A percentile compares a stretch with the other conserved stretches of the same genome.
Evolutionary conservation across 2,113 vertebrate genomes (phyloP).

Genomic region (Phoxinus phoxinus): DNA sequence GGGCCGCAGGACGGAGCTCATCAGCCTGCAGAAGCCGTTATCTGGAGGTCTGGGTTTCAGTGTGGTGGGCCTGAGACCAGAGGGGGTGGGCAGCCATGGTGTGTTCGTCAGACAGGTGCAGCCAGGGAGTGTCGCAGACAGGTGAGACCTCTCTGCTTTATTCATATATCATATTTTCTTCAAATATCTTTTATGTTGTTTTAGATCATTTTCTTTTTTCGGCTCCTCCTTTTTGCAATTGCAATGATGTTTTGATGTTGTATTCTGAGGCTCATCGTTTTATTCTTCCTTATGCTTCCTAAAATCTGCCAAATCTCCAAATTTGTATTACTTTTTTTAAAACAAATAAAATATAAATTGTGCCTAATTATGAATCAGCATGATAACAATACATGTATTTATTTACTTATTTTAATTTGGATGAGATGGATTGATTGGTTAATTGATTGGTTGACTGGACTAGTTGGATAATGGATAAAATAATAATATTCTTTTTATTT

Average conservation of each 20-base stretch:
- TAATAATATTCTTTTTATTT: no score
- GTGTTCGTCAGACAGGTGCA: constrained; percentile 93
- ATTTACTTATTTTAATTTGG: no score
- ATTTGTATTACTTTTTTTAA: no score
- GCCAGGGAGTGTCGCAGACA: constrained; percentile 88
- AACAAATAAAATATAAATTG: not conserved
- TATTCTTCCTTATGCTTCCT: no score
- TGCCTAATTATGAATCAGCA: not conserved
- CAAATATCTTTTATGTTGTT: not conserved
- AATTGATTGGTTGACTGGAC: no score
- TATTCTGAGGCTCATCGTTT: no score
- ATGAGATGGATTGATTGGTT: no score
- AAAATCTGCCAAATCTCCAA: no score
- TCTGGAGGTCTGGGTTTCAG: constrained; percentile 93
- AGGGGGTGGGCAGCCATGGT: constrained; percentile 76
- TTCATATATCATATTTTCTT: not conserved
- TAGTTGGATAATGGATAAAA: no score
- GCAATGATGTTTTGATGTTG: no score
- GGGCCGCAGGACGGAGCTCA: constrained; percentile 85
- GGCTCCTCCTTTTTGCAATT: no score
- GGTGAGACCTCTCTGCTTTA: constrained; percentile 71
- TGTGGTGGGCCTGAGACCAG: constrained; percentile 86
- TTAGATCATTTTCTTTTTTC: not conserved
- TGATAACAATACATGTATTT: no score
- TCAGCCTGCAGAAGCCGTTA: constrained; percentile 85